Evolutionary conservation across 2,113 vertebrate genomes (phyloP), one percentile per base, ranked within the genome.

Genomic region (Oreocharis arfaki): DNA sequence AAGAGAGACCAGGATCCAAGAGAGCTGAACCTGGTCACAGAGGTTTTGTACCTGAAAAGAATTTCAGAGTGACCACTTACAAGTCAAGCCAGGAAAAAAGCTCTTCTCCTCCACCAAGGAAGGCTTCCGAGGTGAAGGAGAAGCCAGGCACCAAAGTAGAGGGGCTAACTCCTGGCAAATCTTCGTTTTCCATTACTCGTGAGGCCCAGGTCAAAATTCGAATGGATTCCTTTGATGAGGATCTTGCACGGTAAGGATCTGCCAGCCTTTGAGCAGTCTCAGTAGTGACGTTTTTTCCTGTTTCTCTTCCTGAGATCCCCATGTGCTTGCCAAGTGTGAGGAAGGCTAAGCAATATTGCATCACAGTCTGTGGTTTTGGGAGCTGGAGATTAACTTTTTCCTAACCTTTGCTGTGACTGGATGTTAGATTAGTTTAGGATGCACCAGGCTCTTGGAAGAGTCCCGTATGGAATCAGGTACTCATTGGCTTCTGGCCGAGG

Each of bases 201-300:
- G 99, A 99, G 94, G 97, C 98, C 47, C 99, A 99, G 80, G 98
- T 99, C 95, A 99, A 98, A 96, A 97, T 99, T 74, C 98, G 98
- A 86, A 98, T 99, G 99, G 98, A 99, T 97, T 98, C 99, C 59
- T 98, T 99, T 28, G 98, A 98, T 50, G 99, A 99, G 86, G 98
- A 98, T 47, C 96, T 99, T 82, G 98, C 98, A 61, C 98, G 99
- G 99, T 99, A 94, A 98, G 98, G 63, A 13, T 67, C 68, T 80
- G 47, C 37, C 65, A 11, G 37, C 41, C 46, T 55, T 39, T 41
- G 65, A 41, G 37, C 49, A 57, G 16, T 24, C 28, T 59, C 33
- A n/a, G 3, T 22, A 20, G 35, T 19, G 41, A 2, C 19, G 39
- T 44, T 57, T 73, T 46, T 61, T 61, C 65, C 60, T 49, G 5